Evolutionary conservation across 2,113 vertebrate genomes (phyloP).

Genomic region (Megalops atlanticus): DNA sequence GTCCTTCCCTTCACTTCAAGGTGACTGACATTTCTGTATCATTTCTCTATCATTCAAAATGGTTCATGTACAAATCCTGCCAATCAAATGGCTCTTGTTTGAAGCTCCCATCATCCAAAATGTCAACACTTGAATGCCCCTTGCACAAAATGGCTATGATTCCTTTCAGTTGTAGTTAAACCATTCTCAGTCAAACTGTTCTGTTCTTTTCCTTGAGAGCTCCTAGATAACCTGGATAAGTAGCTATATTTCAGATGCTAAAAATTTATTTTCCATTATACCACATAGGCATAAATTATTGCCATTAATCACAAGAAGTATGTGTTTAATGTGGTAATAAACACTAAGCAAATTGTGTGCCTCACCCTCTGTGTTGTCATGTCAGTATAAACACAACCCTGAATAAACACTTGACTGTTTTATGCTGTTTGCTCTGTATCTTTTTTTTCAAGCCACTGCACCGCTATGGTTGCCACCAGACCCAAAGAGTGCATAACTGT

Average conservation of each 20-base stretch:
- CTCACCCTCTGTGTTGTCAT: background rate
- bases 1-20: background rate
- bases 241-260: background rate
- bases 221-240: no score
- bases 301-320: background rate
- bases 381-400: background rate
- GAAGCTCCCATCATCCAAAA: background rate
- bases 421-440: constrained; percentile 5
- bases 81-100: background rate
- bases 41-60: background rate
- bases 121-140: background rate
- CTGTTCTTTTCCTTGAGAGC: no score
- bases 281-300: constrained; percentile 3
- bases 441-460: background rate
- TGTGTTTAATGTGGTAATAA: background rate
- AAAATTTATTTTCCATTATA: background rate
- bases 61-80: background rate
- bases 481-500: background rate
- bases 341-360: background rate
- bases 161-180: no score
- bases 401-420: constrained; percentile 7
- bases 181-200: no score
- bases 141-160: no score
- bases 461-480: background rate
- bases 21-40: background rate